These are phyloP conservation scores for Campoplex nolae DNA, from an alignment of 2,888 invertebrate genomes.

Conservation along the genomic window DNA sequence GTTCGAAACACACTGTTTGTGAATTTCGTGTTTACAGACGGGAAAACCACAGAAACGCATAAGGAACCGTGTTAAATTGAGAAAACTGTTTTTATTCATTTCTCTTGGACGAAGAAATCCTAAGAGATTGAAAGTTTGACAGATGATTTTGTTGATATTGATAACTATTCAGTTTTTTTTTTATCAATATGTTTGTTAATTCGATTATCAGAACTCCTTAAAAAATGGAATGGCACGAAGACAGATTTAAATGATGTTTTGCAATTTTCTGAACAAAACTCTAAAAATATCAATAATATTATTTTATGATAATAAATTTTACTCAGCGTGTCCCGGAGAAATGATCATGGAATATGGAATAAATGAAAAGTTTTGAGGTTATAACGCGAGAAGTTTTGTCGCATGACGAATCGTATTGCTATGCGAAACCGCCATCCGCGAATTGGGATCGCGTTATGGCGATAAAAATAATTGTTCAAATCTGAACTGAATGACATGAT, in stretches of 20 bases:
- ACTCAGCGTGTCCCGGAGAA: background rate
- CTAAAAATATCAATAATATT: background rate
- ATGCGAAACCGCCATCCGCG: constrained; percentile 10
- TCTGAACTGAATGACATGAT: constrained; percentile 9
- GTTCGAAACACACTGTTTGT: too few relatives aligned
- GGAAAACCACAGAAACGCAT: too few relatives aligned
- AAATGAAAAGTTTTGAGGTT: background rate
- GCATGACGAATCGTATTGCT: background rate
- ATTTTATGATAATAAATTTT: background rate
- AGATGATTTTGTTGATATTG: too few relatives aligned
- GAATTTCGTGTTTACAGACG: too few relatives aligned
- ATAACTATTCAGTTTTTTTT: too few relatives aligned
- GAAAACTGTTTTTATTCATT: too few relatives aligned
- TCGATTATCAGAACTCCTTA: too few relatives aligned
- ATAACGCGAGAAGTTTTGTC: background rate
- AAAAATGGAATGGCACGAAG: too few relatives aligned
- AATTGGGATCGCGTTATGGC: background rate
- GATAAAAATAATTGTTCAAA: constrained; percentile 10
- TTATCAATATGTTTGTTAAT: too few relatives aligned
- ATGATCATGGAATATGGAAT: background rate
- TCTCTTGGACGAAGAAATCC: too few relatives aligned
- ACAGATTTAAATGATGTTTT: background rate
- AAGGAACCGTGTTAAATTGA: too few relatives aligned
- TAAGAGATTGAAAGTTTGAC: too few relatives aligned
- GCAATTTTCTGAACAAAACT: background rate